Evolutionary conservation across 2,113 vertebrate genomes (phyloP).

Genomic region (Zapornia atra): DNA sequence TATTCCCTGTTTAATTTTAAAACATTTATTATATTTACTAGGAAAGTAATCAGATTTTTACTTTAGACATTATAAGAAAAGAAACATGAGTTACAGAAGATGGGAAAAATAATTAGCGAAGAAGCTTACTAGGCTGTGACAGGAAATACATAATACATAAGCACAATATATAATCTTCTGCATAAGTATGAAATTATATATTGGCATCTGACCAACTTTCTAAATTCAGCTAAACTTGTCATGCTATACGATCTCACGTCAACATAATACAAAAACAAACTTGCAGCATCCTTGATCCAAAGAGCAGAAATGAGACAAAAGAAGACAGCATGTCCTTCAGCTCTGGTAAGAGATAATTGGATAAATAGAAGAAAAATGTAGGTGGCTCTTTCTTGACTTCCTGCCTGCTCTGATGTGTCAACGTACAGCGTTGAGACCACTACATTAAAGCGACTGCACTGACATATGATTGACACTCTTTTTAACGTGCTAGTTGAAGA

Average conservation of each 20-base stretch:
- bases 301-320: not conserved
- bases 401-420: not conserved
- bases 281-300: not conserved
- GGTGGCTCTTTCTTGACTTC: not conserved
- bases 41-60: not conserved
- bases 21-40: not conserved
- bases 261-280: not conserved
- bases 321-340: not conserved
- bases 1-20: not conserved
- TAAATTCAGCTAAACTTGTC: not conserved
- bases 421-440: not conserved
- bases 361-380: not conserved
- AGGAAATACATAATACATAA: conserved; percentile 4
- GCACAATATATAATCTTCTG: not conserved
- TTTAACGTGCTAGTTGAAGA: not conserved
- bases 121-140: not conserved
- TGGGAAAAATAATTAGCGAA: not conserved
- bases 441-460: accelerated
- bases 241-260: not conserved
- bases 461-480: not conserved
- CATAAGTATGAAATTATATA: not conserved
- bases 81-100: not conserved
- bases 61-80: not conserved
- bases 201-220: not conserved
- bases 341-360: not conserved